A percentile compares a stretch with the other conserved stretches of the same genome.
Evolutionary conservation across 2,113 vertebrate species (phyloP).

Genomic region (Dasyprocta punctata): DNA sequence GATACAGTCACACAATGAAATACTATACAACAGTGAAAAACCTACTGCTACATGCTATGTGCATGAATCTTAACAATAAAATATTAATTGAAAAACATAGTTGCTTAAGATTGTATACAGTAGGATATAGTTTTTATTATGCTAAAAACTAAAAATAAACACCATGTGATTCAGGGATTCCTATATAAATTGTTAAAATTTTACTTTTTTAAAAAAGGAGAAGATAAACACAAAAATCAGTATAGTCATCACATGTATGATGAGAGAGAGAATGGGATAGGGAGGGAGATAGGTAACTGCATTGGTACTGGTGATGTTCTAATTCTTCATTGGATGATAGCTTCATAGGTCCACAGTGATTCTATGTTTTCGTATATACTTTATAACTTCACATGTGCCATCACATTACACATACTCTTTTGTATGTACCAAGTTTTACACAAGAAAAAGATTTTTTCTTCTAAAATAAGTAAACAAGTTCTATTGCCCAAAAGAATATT

Average conservation of each 20-base stretch:
- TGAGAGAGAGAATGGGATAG: neutral
- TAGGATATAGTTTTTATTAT: neutral
- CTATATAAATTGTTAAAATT: neutral
- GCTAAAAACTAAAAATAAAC: conserved; percentile 1
- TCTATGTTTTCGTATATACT: conserved; percentile 1
- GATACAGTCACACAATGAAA: neutral
- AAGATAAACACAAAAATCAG: neutral
- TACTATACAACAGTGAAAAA: neutral
- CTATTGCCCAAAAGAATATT: neutral
- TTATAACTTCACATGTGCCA: neutral
- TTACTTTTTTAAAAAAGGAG: neutral
- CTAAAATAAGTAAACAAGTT: neutral
- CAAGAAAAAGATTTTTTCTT: conserved; percentile 29
- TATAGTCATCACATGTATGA: neutral
- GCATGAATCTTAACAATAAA: neutral
- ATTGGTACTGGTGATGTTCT: neutral
- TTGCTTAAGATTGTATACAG: neutral
- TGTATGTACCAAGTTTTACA: neutral
- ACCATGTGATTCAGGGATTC: neutral
- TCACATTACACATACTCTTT: neutral
- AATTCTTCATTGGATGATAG: neutral
- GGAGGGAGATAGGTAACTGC: neutral
- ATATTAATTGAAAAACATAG: neutral
- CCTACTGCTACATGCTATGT: neutral
- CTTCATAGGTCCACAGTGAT: neutral